Conservation (phyloP, 2,113 vertebrate genomes). For the Maccullochella peelii region DNA sequence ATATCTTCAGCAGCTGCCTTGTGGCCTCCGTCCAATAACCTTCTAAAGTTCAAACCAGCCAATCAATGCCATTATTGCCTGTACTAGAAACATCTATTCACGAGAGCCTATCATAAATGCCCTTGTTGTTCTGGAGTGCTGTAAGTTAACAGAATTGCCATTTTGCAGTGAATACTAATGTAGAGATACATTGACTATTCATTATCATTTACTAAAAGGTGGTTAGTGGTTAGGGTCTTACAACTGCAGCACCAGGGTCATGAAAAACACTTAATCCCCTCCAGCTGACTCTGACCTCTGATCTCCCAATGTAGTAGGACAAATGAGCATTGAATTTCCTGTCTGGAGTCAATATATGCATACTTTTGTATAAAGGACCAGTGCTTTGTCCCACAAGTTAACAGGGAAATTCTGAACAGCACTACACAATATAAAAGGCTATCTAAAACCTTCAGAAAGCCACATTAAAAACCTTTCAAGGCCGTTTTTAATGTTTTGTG, state of each 20-base stretch:
- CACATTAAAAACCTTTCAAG: not conserved
- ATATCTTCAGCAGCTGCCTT: slow-evolving; percentile 45
- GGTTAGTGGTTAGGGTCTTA: not conserved
- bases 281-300: slow-evolving; percentile 3
- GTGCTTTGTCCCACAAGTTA: not conserved
- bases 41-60: slow-evolving; percentile 56
- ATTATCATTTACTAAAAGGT: not conserved
- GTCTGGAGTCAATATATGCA: not conserved
- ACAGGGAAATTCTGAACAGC: slow-evolving; percentile 3
- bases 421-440: not conserved
- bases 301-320: not conserved
- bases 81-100: slow-evolving; percentile 63
- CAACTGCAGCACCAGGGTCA: not conserved
- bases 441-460: not conserved
- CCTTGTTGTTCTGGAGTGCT: slow-evolving; percentile 25
- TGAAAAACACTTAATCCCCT: not conserved
- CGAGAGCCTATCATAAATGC: slow-evolving; percentile 6
- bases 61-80: slow-evolving; percentile 67
- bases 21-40: slow-evolving; percentile 46
- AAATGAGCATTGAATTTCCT: not conserved
- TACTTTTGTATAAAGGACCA: not conserved
- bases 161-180: slow-evolving; percentile 28
- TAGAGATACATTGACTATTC: not conserved
- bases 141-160: slow-evolving; percentile 9
- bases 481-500: slow-evolving; percentile 1